These are phyloP conservation scores for Ligdia adustata DNA, from an alignment of 2,888 invertebrate genomes.

Conservation along the genomic window DNA sequence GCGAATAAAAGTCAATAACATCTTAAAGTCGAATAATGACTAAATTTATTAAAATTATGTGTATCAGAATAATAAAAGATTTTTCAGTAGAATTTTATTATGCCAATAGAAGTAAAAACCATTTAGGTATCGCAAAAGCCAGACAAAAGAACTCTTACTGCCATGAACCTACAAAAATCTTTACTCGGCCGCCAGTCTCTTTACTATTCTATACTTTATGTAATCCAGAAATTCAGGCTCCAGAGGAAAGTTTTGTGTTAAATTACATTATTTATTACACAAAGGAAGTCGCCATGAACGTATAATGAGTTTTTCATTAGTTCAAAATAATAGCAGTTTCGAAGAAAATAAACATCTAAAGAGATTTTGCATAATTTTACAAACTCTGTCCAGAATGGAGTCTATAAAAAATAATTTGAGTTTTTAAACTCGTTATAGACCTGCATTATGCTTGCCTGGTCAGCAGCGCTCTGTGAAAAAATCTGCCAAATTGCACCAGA, in stretches of 20 bases:
- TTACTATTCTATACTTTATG: conserved; percentile 22
- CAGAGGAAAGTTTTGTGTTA: conserved; percentile 51
- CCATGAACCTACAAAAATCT: no score
- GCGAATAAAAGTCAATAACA: no score
- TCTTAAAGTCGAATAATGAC: no score
- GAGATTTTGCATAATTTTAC: conserved; percentile 25
- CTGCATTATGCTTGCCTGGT: conserved; percentile 25
- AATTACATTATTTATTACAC: conserved; percentile 63
- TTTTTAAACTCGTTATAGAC: conserved; percentile 20
- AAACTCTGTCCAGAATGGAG: conserved; percentile 5
- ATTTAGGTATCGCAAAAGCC: no score
- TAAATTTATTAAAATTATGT: no score
- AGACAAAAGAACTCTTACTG: no score
- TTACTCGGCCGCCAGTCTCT: no score
- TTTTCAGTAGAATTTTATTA: no score
- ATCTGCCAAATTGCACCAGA: conserved; percentile 5
- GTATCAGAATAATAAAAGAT: no score
- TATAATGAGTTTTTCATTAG: conserved; percentile 46
- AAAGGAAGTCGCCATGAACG: conserved; percentile 22
- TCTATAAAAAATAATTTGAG: conserved; percentile 37
- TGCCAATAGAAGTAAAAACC: no score
- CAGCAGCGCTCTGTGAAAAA: conserved; percentile 1
- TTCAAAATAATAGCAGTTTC: conserved; percentile 39
- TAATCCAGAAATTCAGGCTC: conserved; percentile 48
- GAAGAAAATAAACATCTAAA: conserved; percentile 31